Conservation (phyloP, 2,888 invertebrate genomes). For the Dynastes hyllus region DNA sequence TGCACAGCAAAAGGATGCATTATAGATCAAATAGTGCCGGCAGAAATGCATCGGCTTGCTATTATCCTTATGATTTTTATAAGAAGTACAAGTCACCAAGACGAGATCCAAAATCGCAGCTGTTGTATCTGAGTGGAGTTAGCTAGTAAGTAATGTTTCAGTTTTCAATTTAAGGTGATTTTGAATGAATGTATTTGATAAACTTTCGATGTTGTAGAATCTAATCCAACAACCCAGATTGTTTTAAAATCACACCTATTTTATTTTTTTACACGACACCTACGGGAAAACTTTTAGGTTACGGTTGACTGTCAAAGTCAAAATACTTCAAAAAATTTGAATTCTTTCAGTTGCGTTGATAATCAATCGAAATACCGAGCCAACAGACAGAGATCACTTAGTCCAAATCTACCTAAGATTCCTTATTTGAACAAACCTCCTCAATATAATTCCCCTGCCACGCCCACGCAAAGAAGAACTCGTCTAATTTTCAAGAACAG, state of each 20-base stretch:
- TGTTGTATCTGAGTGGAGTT: constrained; percentile 16
- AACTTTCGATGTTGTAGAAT: background rate
- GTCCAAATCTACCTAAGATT: constrained; percentile 50
- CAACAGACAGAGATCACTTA: constrained; percentile 38
- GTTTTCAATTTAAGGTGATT: too few relatives aligned
- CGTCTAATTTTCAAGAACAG: constrained; percentile 40
- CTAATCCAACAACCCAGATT: too few relatives aligned
- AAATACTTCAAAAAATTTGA: background rate
- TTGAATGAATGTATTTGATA: background rate
- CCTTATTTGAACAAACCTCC: constrained; percentile 47
- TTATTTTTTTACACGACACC: background rate
- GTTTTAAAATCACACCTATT: too few relatives aligned
- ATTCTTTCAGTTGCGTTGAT: constrained; percentile 43
- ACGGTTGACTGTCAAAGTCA: background rate
- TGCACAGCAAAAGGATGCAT: background rate
- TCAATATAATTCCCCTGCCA: background rate
- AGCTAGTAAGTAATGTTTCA: constrained; percentile 23
- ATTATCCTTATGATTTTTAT: constrained; percentile 24
- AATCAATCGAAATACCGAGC: constrained; percentile 34
- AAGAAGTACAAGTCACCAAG: constrained; percentile 18
- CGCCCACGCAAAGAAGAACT: background rate
- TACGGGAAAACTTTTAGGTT: background rate
- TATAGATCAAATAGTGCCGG: constrained; percentile 18
- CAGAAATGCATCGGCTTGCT: constrained; percentile 6
- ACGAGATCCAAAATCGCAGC: constrained; percentile 20